Evolutionary conservation across 2,797 vertebrate species (phyloP), one percentile per base, ranked within the genome.

Genomic region (Ctenosaura bakeri): DNA sequence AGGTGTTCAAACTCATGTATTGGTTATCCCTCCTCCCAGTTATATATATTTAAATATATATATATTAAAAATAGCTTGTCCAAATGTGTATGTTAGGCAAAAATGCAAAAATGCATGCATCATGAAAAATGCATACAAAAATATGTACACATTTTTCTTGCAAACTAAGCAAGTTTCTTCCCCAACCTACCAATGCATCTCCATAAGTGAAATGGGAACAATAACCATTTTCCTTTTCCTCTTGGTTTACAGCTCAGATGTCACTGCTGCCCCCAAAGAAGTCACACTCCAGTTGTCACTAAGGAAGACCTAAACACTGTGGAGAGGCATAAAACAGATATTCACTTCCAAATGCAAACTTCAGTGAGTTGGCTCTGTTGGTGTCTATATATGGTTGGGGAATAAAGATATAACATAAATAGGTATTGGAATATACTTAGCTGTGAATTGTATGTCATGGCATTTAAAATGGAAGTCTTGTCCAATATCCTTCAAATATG

Each of bases 321-420:
- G 64, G 81, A 93, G 59, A 95, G 52, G 29, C n/a, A 88, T 52
- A 94, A 69, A 83, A 89, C 64, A 73, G 59, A 88, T 38, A 85
- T 95, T n/a, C 6, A 52, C 24, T 92, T 12, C 64, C 5, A 54
- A 22, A 85, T 93, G 56, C 66, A 85, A 79, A 91, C 22, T 83
- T 91, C 0, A 3, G 92, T 93, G 90, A 93, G 81, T 66, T n/a
- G 71, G 62, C 90, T 69, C 38, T 85, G 24, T 80, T 85, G 50
- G 46, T 4, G 73, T 22, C 26, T 32, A 32, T 54, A 52, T 56
- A 12, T 22, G 38, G 16, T 20, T 42, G 3, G 52, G 56, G 35
- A 62, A 76, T 42, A 6, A 8, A n/a, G 32, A 32, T 24, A 8
- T 54, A 73, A 20, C 32, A 20, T 22, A 26, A 56, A 87, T 3